A percentile compares a stretch with the other conserved stretches of the same genome.
These are phyloP conservation scores for Epinephelus cyanopodus DNA, from an alignment of 2,113 vertebrate genomes.

Conservation along the genomic window DNA sequence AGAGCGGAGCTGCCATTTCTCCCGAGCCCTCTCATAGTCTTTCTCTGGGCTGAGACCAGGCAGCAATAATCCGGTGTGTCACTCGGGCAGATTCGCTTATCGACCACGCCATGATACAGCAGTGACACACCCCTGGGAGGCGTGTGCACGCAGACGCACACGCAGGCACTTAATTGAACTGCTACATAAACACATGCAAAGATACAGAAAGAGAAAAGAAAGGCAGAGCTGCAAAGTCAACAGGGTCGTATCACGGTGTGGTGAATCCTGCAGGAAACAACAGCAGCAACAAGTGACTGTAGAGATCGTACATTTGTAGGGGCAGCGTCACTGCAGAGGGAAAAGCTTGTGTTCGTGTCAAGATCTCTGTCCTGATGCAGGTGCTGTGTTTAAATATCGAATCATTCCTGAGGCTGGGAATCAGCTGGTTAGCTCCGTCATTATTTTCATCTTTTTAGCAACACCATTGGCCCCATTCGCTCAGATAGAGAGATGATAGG, in stretches of 20 bases:
- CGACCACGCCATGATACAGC: conserved; percentile 77
- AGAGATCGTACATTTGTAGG: neutral
- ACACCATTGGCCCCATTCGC: neutral
- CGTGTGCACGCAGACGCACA: conserved; percentile 5
- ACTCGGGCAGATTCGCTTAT: conserved; percentile 74
- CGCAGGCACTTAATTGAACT: conserved; percentile 13
- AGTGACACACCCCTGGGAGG: conserved; percentile 52
- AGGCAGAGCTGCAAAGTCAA: conserved; percentile 39
- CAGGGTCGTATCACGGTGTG: neutral
- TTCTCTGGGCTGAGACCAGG: conserved; percentile 64
- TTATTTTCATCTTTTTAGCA: neutral
- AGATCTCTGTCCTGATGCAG: conserved; percentile 6
- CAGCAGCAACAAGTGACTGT: conserved; percentile 8
- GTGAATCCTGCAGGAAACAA: conserved; percentile 21
- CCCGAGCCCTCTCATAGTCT: conserved; percentile 33
- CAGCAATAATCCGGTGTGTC: conserved; percentile 79
- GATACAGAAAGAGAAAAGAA: conserved; percentile 2
- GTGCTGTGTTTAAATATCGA: neutral
- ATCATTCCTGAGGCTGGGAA: too few species aligned
- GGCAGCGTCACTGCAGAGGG: neutral
- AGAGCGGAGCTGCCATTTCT: conserved; percentile 46
- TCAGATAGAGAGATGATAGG: neutral
- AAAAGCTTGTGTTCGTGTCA: neutral
- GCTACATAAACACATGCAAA: conserved; percentile 6
- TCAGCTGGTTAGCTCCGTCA: neutral